A percentile compares a stretch with the other conserved stretches of the same genome.
Conservation (phyloP, 1,140 invertebrate genomes). For the Tigriopus japonicus region DNA sequence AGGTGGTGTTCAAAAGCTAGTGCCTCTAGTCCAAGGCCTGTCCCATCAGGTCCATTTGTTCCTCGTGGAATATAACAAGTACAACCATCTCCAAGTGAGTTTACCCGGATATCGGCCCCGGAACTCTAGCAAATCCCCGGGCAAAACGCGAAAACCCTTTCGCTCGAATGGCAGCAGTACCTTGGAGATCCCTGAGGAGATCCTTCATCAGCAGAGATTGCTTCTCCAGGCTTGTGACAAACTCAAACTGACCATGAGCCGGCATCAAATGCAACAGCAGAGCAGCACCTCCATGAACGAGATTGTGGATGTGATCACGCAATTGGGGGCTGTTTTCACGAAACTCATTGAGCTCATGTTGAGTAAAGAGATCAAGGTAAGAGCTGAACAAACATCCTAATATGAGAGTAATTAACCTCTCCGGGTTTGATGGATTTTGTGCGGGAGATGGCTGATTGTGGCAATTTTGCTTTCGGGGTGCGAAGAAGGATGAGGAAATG, state of each 20-base stretch:
- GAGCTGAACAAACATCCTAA: neutral
- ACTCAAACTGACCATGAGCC: conserved; percentile 6
- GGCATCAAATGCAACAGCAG: neutral
- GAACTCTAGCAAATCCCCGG: conserved; percentile 18
- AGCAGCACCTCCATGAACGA: conserved; percentile 15
- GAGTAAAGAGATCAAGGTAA: conserved; percentile 21
- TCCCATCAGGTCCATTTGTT: conserved; percentile 8
- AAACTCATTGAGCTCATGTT: conserved; percentile 29
- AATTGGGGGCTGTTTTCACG: conserved; percentile 27
- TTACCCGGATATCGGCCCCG: conserved; percentile 1
- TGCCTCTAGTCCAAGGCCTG: neutral
- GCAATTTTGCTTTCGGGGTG: no score
- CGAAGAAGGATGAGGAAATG: neutral
- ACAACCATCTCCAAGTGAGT: conserved; percentile 4
- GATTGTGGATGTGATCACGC: conserved; percentile 24
- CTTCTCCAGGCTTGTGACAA: conserved; percentile 1
- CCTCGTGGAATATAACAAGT: conserved; percentile 9
- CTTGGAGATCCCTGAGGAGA: conserved; percentile 2
- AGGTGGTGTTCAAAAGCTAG: neutral
- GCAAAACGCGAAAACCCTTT: conserved; percentile 12
- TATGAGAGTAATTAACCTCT: no score
- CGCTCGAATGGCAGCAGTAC: neutral
- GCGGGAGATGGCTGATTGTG: no score
- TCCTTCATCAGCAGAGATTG: conserved; percentile 6
- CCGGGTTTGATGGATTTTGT: no score